Conservation (phyloP, 1,140 invertebrate species). For the Pogonomyrmex barbatus region DNA sequence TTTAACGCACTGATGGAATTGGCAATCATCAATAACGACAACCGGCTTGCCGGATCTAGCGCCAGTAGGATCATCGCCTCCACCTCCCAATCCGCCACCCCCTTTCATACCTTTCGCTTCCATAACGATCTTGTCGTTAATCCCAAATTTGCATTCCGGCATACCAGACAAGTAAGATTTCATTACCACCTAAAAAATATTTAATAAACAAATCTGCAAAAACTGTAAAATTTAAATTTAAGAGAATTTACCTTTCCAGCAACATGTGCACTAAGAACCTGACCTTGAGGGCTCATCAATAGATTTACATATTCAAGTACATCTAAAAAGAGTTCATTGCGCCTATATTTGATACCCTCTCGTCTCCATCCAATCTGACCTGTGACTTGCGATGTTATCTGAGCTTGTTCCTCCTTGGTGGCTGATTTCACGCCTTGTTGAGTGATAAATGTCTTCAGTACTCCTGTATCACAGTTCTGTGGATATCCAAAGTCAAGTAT, state of each 20-base stretch:
- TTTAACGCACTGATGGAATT: constrained; percentile 99
- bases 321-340: constrained; percentile 99
- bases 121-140: constrained; percentile 99
- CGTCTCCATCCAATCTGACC: constrained; percentile 99
- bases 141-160: constrained; percentile 99
- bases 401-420: constrained; percentile 99
- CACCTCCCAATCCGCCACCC: constrained; percentile 88
- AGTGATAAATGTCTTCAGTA: constrained; percentile 99
- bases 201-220: constrained; percentile 1
- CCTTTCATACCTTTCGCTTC: constrained; percentile 96
- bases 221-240: neutral
- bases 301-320: constrained; percentile 99
- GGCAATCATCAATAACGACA: constrained; percentile 99
- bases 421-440: constrained; percentile 99
- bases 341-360: constrained; percentile 99
- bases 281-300: constrained; percentile 99
- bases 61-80: constrained; percentile 93
- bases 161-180: constrained; percentile 99
- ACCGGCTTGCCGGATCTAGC: constrained; percentile 96
- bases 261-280: constrained; percentile 99
- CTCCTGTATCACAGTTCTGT: constrained; percentile 99
- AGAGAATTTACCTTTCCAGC: constrained; percentile 92
- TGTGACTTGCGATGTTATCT: constrained; percentile 99
- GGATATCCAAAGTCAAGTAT: constrained; percentile 99
- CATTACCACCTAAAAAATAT: constrained; percentile 94